phyloP scores from a whole-genome alignment of 2,888 invertebrate genomes.

The Craniophora ligustri region DNA sequence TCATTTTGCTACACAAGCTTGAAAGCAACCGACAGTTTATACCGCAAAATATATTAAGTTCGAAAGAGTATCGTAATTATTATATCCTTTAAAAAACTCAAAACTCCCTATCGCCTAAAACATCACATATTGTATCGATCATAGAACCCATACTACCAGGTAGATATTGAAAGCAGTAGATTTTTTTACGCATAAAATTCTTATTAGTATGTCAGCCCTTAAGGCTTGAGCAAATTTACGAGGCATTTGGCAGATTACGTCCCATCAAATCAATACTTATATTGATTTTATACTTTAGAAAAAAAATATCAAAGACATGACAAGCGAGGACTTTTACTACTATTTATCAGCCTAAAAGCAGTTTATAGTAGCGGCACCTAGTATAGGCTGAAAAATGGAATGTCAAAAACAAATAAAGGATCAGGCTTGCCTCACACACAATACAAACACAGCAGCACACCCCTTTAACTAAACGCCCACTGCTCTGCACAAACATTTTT shows the following conservation, averaged over 20 bases:
- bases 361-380: background rate
- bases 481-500: background rate
- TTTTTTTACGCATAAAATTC: slow-evolving; percentile 38
- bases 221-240: slow-evolving; percentile 43
- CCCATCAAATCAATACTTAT: slow-evolving; percentile 36
- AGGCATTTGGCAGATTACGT: slow-evolving; percentile 44
- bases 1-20: slow-evolving; percentile 28
- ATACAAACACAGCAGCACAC: background rate
- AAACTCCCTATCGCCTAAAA: too few species aligned
- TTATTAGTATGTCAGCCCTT: slow-evolving; percentile 40
- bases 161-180: slow-evolving; percentile 25
- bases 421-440: background rate
- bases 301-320: slow-evolving; percentile 19
- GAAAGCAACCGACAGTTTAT: slow-evolving; percentile 18
- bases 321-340: too few species aligned
- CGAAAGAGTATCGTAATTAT: too few species aligned
- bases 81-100: too few species aligned
- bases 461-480: background rate
- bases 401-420: background rate
- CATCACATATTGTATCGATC: too few species aligned
- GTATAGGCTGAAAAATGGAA: background rate
- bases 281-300: slow-evolving; percentile 38
- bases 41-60: too few species aligned
- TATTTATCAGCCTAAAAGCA: too few species aligned
- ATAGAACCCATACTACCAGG: background rate